Conservation (phyloP, 1,140 invertebrate genomes). For the Paracyclopina nana region DNA sequence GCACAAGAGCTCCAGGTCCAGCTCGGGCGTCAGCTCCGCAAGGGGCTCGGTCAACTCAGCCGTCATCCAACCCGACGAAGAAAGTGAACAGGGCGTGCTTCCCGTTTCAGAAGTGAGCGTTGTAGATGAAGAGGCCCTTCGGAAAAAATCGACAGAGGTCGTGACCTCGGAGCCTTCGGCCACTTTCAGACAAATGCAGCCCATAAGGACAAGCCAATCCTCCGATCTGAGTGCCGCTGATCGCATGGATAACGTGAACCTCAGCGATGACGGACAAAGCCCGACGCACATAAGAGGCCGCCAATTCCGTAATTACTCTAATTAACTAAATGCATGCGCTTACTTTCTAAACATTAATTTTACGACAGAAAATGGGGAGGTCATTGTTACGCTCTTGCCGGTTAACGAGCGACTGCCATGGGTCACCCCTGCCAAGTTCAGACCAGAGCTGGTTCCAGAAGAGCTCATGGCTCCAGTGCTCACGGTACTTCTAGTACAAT, state of each 20-base stretch:
- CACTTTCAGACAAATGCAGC: too few species aligned
- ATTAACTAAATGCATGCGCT: constrained; percentile 1
- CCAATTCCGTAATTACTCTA: neutral
- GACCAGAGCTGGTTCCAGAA: constrained; percentile 77
- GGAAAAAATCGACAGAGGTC: neutral
- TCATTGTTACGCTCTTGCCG: constrained; percentile 70
- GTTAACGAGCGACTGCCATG: constrained; percentile 72
- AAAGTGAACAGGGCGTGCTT: neutral
- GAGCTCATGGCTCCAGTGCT: constrained; percentile 80
- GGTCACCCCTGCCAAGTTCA: constrained; percentile 71
- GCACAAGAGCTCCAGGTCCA: neutral
- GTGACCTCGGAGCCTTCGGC: neutral
- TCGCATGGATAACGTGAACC: constrained; percentile 15
- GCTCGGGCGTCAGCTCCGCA: constrained; percentile 9
- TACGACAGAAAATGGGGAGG: constrained; percentile 66
- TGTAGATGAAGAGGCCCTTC: neutral
- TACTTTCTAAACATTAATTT: constrained; percentile 23
- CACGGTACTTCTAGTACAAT: constrained; percentile 39
- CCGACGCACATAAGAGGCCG: neutral
- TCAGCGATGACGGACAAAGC: neutral
- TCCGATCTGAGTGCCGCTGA: too few species aligned
- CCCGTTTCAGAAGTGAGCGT: neutral
- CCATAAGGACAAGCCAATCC: neutral
- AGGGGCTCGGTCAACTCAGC: neutral
- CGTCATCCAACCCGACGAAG: neutral